Conservation (phyloP, 2,113 vertebrate genomes). For the Otis tarda region DNA sequence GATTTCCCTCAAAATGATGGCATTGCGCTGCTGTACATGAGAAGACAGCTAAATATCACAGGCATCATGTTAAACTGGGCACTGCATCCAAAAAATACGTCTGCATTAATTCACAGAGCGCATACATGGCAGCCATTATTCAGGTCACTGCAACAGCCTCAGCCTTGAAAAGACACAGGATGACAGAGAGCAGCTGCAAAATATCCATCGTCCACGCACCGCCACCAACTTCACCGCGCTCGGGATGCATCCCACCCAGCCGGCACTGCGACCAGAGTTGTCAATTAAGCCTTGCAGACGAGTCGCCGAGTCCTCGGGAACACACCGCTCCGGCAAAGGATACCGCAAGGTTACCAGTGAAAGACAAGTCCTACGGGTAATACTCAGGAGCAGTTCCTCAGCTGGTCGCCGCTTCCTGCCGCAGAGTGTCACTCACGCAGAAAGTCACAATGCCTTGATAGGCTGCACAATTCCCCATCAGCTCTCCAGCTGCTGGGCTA, state of each 20-base stretch:
- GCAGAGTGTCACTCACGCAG: constrained; percentile 46
- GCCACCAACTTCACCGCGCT: neutral
- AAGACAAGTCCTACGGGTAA: constrained; percentile 45
- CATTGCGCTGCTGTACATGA: neutral
- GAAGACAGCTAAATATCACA: neutral
- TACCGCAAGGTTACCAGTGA: constrained; percentile 33
- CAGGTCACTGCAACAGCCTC: neutral
- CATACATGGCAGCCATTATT: neutral
- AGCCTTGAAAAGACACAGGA: neutral
- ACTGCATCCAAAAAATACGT: neutral
- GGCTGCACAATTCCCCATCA: constrained; percentile 69
- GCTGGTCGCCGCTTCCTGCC: neutral
- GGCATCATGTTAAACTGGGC: neutral
- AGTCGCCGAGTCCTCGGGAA: neutral
- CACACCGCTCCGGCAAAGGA: neutral
- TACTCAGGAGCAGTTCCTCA: neutral
- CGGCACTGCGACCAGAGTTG: neutral
- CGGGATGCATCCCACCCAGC: neutral
- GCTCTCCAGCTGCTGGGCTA: constrained; percentile 72
- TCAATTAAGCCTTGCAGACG: neutral
- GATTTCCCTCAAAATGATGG: neutral
- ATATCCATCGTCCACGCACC: rapidly evolving
- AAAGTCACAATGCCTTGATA: constrained; percentile 63
- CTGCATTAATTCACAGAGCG: neutral
- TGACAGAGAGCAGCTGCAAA: constrained; percentile 22